These are phyloP conservation scores for Rana temporaria DNA, from an alignment of 2,113 vertebrate species.

Conservation along the genomic window DNA sequence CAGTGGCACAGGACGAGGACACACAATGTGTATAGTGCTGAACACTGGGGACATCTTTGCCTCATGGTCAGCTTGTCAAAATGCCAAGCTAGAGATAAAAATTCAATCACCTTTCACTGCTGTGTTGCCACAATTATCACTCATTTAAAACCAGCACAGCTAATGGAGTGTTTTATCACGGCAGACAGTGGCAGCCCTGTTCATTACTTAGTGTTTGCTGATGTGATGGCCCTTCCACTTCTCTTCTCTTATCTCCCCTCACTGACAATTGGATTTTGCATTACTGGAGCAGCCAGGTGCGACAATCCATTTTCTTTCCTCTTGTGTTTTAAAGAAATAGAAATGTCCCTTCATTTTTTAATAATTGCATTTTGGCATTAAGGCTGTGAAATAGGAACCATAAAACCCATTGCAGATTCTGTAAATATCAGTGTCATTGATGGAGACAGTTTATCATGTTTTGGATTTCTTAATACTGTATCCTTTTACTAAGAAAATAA, in stretches of 20 bases:
- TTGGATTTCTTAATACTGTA: not conserved
- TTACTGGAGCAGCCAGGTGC: conserved; percentile 90
- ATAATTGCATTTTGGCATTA: conserved; percentile 74
- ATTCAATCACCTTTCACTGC: conserved; percentile 85
- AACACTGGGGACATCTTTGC: conserved; percentile 31
- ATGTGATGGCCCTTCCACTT: conserved; percentile 83
- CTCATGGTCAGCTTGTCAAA: conserved; percentile 69
- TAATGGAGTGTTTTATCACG: conserved; percentile 92
- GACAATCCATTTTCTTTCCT: conserved; percentile 91
- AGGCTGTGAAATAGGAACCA: conserved; percentile 64
- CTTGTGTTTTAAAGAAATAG: conserved; percentile 80
- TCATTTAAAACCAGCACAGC: conserved; percentile 84
- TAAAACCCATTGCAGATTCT: not conserved
- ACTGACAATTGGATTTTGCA: conserved; percentile 96
- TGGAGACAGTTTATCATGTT: not conserved
- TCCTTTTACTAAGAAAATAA: not conserved
- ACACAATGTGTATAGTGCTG: conserved; percentile 54
- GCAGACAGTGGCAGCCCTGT: conserved; percentile 84
- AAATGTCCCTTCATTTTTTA: conserved; percentile 65
- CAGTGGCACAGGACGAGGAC: conserved; percentile 8
- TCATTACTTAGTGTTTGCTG: conserved; percentile 98
- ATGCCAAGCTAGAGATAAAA: conserved; percentile 83
- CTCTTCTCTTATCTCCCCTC: conserved; percentile 86
- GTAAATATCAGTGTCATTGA: not conserved
- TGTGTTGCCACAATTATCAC: conserved; percentile 92